Percentiles rank a stretch among this genome's conserved stretches.
Evolutionary conservation across 1,140 invertebrate genomes (phyloP).

Genomic region (Nasonia longicornis): DNA sequence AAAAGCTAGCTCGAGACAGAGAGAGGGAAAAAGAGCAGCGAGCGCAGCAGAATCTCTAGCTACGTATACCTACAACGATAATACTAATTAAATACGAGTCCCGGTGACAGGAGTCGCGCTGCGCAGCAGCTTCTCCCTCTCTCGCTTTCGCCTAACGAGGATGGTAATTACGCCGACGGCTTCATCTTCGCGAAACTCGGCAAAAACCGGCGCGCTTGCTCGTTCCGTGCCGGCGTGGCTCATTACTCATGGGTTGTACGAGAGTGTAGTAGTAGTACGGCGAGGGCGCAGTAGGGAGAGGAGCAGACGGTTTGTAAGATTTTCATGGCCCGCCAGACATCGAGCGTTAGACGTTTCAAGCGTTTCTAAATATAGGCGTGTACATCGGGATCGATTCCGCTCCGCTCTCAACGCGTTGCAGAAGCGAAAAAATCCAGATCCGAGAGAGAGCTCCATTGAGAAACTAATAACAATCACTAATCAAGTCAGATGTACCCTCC

Average conservation of each 20-base stretch:
- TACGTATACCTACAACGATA: conserved; percentile 53
- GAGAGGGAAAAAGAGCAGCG: background rate
- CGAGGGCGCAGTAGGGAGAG: background rate
- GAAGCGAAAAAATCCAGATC: background rate
- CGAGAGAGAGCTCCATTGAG: background rate
- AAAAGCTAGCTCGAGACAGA: background rate
- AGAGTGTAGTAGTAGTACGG: conserved; percentile 9
- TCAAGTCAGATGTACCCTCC: background rate
- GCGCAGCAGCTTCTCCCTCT: background rate
- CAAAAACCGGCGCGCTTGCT: conserved; percentile 58
- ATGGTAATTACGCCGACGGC: conserved; percentile 67
- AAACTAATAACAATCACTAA: conserved; percentile 7
- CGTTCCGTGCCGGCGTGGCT: conserved; percentile 43
- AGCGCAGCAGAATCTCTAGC: background rate
- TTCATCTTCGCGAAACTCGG: conserved; percentile 66
- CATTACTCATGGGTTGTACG: conserved; percentile 57
- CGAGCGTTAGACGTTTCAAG: background rate
- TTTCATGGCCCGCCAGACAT: background rate
- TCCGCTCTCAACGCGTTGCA: too few species aligned
- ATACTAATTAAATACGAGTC: conserved; percentile 67
- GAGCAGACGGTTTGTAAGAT: conserved; percentile 15
- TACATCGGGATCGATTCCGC: too few species aligned
- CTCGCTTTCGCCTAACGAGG: conserved; percentile 64
- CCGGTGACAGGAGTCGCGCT: conserved; percentile 57
- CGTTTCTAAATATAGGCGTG: too few species aligned